These are phyloP conservation scores for Lucifuga dentata DNA, from an alignment of 2,113 vertebrate species.

Conservation along the genomic window DNA sequence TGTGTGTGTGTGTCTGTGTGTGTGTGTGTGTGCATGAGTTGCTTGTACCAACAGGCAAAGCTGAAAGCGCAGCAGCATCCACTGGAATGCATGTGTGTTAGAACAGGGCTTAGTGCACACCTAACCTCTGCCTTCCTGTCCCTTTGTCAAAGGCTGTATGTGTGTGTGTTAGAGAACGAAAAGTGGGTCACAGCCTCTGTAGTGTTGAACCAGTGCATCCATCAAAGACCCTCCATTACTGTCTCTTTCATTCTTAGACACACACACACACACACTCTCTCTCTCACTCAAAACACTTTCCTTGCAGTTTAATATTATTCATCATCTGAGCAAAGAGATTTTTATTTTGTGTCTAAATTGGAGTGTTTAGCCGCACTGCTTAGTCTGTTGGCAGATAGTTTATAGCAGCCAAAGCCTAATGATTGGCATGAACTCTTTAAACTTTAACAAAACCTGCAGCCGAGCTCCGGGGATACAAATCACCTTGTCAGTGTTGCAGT, in stretches of 20 bases:
- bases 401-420: neutral
- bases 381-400: neutral
- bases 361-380: neutral
- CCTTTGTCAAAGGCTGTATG: slow-evolving; percentile 65
- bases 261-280: slow-evolving; percentile 8
- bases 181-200: slow-evolving; percentile 79
- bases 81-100: slow-evolving; percentile 79
- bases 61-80: slow-evolving; percentile 60
- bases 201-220: slow-evolving; percentile 61
- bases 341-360: neutral
- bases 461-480: neutral
- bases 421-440: neutral
- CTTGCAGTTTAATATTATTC: neutral
- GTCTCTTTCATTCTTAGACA: slow-evolving; percentile 16
- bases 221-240: slow-evolving; percentile 60
- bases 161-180: slow-evolving; percentile 42
- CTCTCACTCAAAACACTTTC: neutral
- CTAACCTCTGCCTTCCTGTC: slow-evolving; percentile 72
- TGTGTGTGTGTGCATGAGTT: slow-evolving; percentile 45
- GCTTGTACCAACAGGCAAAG: slow-evolving; percentile 77
- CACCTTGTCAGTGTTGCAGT: slow-evolving; percentile 1
- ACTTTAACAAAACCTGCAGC: slow-evolving; percentile 9
- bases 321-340: neutral
- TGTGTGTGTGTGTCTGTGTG: neutral
- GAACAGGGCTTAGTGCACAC: slow-evolving; percentile 75